Base-by-base conservation (phyloP, 1,140 invertebrate species). In the Rhizoglyphus robini region DNA sequence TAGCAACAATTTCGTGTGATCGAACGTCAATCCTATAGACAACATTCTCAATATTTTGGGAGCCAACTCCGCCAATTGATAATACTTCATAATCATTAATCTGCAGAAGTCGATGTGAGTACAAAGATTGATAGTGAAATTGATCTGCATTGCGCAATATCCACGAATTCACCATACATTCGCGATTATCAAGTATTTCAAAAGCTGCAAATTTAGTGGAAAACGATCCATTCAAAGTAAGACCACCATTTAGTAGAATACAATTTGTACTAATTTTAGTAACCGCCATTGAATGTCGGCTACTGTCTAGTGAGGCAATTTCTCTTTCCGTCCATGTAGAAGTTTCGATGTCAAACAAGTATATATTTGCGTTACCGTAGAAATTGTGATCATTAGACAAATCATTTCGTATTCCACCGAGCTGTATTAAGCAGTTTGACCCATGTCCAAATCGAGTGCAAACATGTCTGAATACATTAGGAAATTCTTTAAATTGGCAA, bases 61-160 rank as follows among this genome's bases (percentile, higher is more conserved):
- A 3, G 27, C 4, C 61, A 60, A 63, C 30, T 15, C 61, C 61
- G 32, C 61, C 61, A 23, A 46, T 32, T 18, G 30, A 15, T n/a
- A 49, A 18, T 20, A 63, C n/a, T 47, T 27, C n/a, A 27, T 47
- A 49, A 31, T 63, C 61, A 25, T n/a, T 15, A 48, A 49, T 63
- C 2, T 20, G n/a, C 20, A 27, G 15, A n/a, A 49, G 13, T 1
- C 20, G 36, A 49, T 63, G 61, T 18, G 38, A 46, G 27, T 63
- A 63, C 1, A 63, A 51, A 8, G 51, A 54, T 32, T 32, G 31
- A 8, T 23, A 54, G 15, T 54, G 23, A 34, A 27, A 11, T 51
- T 46, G 30, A 60, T 34, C 30, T 46, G 15, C 15, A 60, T 60
- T 34, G 15, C 2, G 4, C 3, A 60, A n/a, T 46, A 20, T 23